Base-by-base conservation (phyloP, 2,113 vertebrate genomes). In the Prochilodus magdalenae region DNA sequence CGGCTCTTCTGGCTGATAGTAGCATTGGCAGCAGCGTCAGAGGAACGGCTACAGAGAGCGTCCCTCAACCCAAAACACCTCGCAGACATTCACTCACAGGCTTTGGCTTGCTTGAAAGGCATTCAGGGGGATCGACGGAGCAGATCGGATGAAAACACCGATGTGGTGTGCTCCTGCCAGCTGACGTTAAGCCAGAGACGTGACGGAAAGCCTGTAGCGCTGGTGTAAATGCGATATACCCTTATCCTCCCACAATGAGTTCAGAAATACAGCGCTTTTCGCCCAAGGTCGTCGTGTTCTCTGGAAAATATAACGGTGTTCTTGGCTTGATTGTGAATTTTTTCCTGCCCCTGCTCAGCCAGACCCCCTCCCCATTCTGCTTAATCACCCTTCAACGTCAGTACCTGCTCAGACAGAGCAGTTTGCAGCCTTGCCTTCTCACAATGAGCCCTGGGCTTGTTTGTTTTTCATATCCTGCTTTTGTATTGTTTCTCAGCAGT, bases 381-480 rank as follows among this genome's bases (percentile, higher is more conserved):
- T 13, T 75, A 36, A 59, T 33, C 53, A 75, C 30, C 20, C 12
- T 22, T 14, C 53, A 55, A 7, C 20, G 13, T 29, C 22, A 65
- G 26, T 27, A 11, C 44, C 16, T 13, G 53, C 29, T 40, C 59
- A 2, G 33, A 0, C 24, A 55, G 15, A 22, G 60, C 33, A 49
- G 44, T 29, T 29, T 60, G 29, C 60, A 66, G 20, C 62, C 13
- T 44, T 69, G 60, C 8, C 47, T 44, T 57, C 44, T 66, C 11
- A 67, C 30, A 67, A 75, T 75, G 53, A 16, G 53, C 55, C 30
- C 10, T 57, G 33, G 49, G 20, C 44, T 59, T 72, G 15, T 67
- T 81, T 62, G 18, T 67, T 81, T 81, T 67, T 75, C 40, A 75
- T 69, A 75, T 81, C 80, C 80, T 81, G 72, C 20, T 67, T 57